A percentile compares a stretch with the other conserved stretches of the same genome.
These are phyloP conservation scores for Acipenser transmontanus DNA, from an alignment of 2,797 vertebrate genomes.

Conservation along the genomic window DNA sequence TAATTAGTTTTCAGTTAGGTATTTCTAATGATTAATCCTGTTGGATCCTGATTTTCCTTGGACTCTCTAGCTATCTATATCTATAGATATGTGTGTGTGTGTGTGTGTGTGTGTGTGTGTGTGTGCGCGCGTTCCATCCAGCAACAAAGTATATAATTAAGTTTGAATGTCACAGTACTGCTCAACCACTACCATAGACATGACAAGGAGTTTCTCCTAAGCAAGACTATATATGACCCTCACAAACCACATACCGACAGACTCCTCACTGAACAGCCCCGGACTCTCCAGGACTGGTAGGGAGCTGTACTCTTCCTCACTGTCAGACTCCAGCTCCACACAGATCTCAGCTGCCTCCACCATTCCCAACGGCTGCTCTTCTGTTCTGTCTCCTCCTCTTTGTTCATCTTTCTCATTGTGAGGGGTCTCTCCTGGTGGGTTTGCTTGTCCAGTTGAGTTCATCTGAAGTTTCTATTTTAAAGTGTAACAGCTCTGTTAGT, in stretches of 20 bases:
- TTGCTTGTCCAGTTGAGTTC: neutral
- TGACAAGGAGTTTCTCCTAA: too few species aligned
- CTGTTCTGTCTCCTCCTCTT: neutral
- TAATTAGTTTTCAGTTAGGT: too few species aligned
- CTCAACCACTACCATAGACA: too few species aligned
- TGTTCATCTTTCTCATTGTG: neutral
- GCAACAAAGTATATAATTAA: too few species aligned
- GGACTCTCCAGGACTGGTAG: neutral
- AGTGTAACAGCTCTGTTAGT: neutral
- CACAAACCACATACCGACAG: slow-evolving; percentile 1
- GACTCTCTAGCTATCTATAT: too few species aligned
- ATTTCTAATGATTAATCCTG: too few species aligned
- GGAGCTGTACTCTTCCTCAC: slow-evolving; percentile 23
- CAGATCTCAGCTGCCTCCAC: slow-evolving; percentile 32
- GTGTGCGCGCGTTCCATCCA: too few species aligned
- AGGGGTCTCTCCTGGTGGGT: neutral
- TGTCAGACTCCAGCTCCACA: slow-evolving; percentile 35
- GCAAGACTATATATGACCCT: too few species aligned
- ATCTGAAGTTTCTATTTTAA: slow-evolving; percentile 10
- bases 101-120: too few species aligned
- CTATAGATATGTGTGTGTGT: too few species aligned
- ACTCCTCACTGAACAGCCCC: neutral
- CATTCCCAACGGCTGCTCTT: neutral
- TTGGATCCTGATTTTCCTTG: too few species aligned
- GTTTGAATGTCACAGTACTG: too few species aligned